A percentile compares a stretch with the other conserved stretches of the same genome.
phyloP scores from a whole-genome alignment of 1,140 invertebrate genomes.

The Eubasilissa regina region DNA sequence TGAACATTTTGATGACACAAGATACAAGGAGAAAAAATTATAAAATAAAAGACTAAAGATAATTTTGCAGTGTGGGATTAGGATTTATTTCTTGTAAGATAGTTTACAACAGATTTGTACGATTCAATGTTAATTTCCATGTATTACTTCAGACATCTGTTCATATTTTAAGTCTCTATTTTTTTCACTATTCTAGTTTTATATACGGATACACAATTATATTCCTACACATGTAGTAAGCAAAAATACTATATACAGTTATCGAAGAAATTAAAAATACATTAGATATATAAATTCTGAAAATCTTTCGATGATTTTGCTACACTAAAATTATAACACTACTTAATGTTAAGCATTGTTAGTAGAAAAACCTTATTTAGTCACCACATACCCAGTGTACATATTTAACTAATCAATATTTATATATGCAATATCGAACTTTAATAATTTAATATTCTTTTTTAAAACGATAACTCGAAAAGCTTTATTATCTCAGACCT shows the following conservation, averaged over 20 bases:
- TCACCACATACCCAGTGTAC: slow-evolving; percentile 59
- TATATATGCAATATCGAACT: slow-evolving; percentile 49
- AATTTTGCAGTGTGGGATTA: slow-evolving; percentile 52
- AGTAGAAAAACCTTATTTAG: slow-evolving; percentile 60
- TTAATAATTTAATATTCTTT: slow-evolving; percentile 48
- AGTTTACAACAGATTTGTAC: slow-evolving; percentile 57
- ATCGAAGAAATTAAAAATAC: slow-evolving; percentile 54
- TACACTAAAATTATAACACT: slow-evolving; percentile 56
- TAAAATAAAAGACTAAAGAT: slow-evolving; percentile 30
- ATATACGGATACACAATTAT: slow-evolving; percentile 57
- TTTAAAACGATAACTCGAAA: slow-evolving; percentile 21
- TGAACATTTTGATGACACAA: too few relatives aligned
- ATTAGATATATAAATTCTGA: slow-evolving; percentile 53
- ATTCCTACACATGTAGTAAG: slow-evolving; percentile 60
- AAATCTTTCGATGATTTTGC: slow-evolving; percentile 59
- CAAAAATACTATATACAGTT: slow-evolving; percentile 60
- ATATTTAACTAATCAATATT: slow-evolving; percentile 47
- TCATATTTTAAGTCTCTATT: slow-evolving; percentile 56
- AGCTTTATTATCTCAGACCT: slow-evolving; percentile 38
- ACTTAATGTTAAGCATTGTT: slow-evolving; percentile 58
- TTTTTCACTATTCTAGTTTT: slow-evolving; percentile 52
- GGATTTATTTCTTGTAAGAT: slow-evolving; percentile 51
- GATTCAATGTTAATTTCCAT: slow-evolving; percentile 52
- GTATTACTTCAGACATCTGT: slow-evolving; percentile 50
- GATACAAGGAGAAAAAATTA: background rate